Conservation (phyloP, 1,140 invertebrate genomes). For the Epicauta chinensis region DNA sequence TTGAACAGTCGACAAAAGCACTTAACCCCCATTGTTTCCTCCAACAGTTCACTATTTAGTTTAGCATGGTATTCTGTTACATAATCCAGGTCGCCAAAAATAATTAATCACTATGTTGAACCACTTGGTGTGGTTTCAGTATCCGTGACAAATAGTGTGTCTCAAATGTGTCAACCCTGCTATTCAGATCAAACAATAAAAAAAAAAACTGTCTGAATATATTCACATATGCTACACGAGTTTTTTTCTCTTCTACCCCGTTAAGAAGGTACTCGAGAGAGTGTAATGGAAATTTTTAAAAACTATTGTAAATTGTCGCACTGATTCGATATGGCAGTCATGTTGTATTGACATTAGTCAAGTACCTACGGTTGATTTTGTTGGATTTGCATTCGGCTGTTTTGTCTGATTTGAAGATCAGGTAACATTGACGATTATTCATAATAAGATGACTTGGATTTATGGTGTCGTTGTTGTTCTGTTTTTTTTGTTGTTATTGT, state of each 20-base stretch:
- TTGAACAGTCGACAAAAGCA: constrained; percentile 6
- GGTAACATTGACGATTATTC: constrained; percentile 9
- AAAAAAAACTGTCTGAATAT: constrained; percentile 16
- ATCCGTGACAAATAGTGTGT: constrained; percentile 34
- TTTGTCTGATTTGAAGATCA: constrained; percentile 1
- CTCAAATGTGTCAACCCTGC: constrained; percentile 32
- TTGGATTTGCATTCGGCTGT: constrained; percentile 21
- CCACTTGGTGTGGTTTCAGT: constrained; percentile 24
- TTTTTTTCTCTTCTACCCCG: constrained; percentile 17
- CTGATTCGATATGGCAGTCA: constrained; percentile 18
- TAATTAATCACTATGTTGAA: constrained; percentile 30
- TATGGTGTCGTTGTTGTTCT: background rate
- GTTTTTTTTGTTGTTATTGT: background rate
- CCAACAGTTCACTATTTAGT: constrained; percentile 15
- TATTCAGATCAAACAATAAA: constrained; percentile 17
- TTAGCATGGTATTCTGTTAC: constrained; percentile 20
- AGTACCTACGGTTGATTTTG: constrained; percentile 6
- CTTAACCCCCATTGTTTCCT: constrained; percentile 29
- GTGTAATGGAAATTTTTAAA: constrained; percentile 20
- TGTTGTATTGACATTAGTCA: constrained; percentile 21
- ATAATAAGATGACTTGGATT: constrained; percentile 5
- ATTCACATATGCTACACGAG: constrained; percentile 11
- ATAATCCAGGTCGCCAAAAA: constrained; percentile 28
- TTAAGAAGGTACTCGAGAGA: too few relatives aligned
- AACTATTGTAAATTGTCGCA: constrained; percentile 29